Base-by-base conservation (phyloP, 1,140 invertebrate genomes). In the Eumaeus atala region DNA sequence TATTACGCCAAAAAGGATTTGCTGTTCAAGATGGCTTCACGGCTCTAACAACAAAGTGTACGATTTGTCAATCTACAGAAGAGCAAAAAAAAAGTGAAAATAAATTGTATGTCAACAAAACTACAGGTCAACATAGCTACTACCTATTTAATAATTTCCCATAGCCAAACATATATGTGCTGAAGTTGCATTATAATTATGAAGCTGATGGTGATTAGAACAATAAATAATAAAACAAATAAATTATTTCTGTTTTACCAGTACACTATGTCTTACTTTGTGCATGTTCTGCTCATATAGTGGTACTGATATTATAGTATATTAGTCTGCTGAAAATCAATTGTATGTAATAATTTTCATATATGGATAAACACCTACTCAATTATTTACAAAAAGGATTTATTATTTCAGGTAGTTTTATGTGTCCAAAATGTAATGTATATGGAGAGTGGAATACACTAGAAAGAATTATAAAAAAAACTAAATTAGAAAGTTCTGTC, bases 401-500 rank as follows among this genome's bases (percentile, higher is more conserved):
- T 73, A 83, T 40, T 58, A 35, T 9, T 71, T 71, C 8, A 93
- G 92, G 92, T 44, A 89, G 89, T 61, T 93, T 92, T 65, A 64
- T 90, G 36, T 93, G 92, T 71, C 87, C 90, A 21, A 89, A 77
- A 54, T 93, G 92, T 64, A 89, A 90, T 70, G 65, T 82, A 42
- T 84, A 84, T 65, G 90, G 91, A 12, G 76, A 89, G 14, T 92
- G 91, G 91, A 81, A 80, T 62, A 73, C 85, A 42, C 69, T 92
- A 12, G 86, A 90, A 60, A 80, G 86, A 58, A 66, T 89, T 54
- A 70, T 92, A 11, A 78, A 70, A 36, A 75, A 84, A 53, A 69
- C 74, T 54, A 89, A 88, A 67, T 54, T 87, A 34, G 76, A 75
- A 57, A 70, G 74, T 36, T 56, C 62, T 28, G 57, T 77, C 1